Conservation (phyloP, 2,113 vertebrate genomes). For the Orcinus orca region DNA sequence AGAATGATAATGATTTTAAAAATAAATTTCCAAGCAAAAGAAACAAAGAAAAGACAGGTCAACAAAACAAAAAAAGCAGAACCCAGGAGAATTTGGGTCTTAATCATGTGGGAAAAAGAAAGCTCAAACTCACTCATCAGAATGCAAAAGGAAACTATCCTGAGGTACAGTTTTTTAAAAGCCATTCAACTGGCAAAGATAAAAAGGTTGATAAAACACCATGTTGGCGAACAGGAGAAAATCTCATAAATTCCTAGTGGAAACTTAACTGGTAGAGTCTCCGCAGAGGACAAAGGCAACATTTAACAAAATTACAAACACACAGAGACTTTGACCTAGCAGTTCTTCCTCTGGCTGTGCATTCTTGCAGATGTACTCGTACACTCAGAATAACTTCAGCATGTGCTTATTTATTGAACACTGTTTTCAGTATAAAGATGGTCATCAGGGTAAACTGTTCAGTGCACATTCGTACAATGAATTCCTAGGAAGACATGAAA, state of each 20-base stretch:
- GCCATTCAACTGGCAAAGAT: neutral
- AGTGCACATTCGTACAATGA: neutral
- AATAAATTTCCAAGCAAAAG: neutral
- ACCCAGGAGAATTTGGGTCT: neutral
- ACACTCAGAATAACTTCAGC: neutral
- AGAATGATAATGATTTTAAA: neutral
- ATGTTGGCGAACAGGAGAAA: neutral
- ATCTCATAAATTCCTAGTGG: neutral
- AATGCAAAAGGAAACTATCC: neutral
- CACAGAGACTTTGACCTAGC: neutral
- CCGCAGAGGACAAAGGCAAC: neutral
- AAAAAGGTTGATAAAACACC: neutral
- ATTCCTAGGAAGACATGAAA: neutral
- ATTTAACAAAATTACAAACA: neutral
- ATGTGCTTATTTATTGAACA: neutral
- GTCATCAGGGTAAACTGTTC: neutral
- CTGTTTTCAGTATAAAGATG: neutral
- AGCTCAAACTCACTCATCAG: neutral
- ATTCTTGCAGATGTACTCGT: neutral
- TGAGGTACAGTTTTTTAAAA: neutral
- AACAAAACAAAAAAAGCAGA: neutral
- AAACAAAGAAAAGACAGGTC: neutral
- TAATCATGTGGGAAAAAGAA: neutral
- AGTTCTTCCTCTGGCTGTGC: neutral
- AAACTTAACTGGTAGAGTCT: neutral